Evolutionary conservation across 2,797 vertebrate species (phyloP), one percentile per base, ranked within the genome.

Genomic region (Podargus strigoides): DNA sequence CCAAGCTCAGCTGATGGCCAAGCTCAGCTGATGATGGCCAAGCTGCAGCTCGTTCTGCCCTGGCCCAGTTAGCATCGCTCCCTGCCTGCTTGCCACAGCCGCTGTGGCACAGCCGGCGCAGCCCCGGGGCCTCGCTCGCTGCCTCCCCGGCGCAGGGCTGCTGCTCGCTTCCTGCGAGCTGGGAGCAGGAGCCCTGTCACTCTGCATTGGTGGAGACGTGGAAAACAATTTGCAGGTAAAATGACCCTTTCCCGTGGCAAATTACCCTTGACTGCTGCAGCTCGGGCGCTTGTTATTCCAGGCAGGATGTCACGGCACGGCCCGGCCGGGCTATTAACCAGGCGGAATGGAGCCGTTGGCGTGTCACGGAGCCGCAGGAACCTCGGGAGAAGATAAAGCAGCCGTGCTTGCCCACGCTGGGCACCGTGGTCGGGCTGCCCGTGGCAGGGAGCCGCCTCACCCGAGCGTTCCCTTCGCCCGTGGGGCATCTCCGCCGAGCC

Each of bases 241-340:
- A 97, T 62, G 95, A 96, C 91, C 95, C 94, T 94, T 95, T 69
- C 63, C 89, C 42, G 41, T 94, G 95, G 96, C 96, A 94, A 97
- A 96, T 97, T 96, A 94, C 94, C 95, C 96, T 96, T 95, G 95
- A 94, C 95, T 96, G 93, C 94, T 88, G 96, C 94, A 82, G 94
- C 87, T 86, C 14, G 12, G 87, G 91, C 74, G n/a, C 95, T 96
- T 96, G 95, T 96, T 96, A 96, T 96, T 96, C 81, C 94, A 86
- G 89, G 90, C 93, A 94, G 94, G 94, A 86, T 95, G 92, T 73
- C 93, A 89, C 12, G 80, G 93, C 94, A 58, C 59, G 56, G 84
- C 49, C 15, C 30, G 52, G 92, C 93, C 85, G 85, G 90, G 90
- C 93, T 92, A 36, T 94, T 97, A 96, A 96, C 92, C 95, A 88